phyloP scores from a whole-genome alignment of 2,113 vertebrate genomes.

The Centrocercus urophasianus region DNA sequence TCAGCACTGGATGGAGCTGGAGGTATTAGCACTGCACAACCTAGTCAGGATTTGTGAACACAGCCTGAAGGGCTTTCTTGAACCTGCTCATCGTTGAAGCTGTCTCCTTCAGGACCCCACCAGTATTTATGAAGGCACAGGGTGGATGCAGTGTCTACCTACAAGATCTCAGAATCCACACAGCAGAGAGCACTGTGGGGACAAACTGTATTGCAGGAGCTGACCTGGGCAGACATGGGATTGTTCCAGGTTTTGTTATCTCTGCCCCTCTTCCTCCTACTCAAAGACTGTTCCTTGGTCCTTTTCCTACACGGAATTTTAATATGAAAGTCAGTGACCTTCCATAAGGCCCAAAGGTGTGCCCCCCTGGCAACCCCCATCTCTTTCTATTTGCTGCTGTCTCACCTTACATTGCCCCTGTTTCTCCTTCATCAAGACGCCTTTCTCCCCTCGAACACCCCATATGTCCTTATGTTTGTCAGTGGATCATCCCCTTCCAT shows the following conservation, averaged over 20 bases:
- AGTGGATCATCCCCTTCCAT: fast-evolving
- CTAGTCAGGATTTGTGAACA: background rate
- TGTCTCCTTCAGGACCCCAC: background rate
- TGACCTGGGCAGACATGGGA: background rate
- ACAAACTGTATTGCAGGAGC: background rate
- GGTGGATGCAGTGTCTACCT: background rate
- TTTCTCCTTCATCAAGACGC: background rate
- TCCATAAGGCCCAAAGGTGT: background rate
- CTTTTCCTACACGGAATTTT: background rate
- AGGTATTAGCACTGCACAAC: background rate
- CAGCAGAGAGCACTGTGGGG: background rate
- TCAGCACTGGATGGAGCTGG: background rate
- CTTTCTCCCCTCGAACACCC: background rate
- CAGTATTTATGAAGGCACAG: background rate
- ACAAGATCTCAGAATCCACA: background rate
- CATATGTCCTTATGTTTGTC: background rate
- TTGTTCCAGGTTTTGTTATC: background rate
- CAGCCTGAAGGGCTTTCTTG: background rate
- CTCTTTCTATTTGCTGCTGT: background rate
- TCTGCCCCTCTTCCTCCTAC: background rate
- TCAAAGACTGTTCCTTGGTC: background rate
- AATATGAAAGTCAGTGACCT: background rate
- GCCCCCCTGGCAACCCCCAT: background rate
- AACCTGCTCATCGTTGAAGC: background rate
- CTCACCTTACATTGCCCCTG: background rate